These are phyloP conservation scores for Camarhynchus parvulus DNA, from an alignment of 2,113 vertebrate species.

Conservation along the genomic window DNA sequence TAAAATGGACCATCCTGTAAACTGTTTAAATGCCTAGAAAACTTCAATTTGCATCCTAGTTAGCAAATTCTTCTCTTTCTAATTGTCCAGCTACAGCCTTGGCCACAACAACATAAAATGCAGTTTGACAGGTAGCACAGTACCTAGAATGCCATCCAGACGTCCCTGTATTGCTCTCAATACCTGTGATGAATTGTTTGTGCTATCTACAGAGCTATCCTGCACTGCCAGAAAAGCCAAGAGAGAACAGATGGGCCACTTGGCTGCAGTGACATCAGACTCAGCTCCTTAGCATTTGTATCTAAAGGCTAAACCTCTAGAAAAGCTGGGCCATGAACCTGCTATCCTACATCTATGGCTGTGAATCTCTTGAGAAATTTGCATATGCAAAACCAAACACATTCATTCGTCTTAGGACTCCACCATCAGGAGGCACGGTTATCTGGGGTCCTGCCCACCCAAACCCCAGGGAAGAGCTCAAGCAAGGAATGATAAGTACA, in stretches of 20 bases:
- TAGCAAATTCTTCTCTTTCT: not conserved
- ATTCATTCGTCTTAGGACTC: not conserved
- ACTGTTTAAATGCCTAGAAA: not conserved
- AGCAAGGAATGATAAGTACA: not conserved
- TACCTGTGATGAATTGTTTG: not conserved
- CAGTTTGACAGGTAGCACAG: not conserved
- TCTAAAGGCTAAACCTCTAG: not conserved
- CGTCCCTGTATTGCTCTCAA: not conserved
- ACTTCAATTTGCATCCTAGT: not conserved
- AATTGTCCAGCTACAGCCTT: not conserved
- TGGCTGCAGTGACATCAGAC: not conserved
- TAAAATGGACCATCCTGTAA: not conserved
- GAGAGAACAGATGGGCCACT: accelerated
- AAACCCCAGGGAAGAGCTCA: not conserved
- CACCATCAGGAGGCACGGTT: not conserved
- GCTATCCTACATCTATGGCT: not conserved
- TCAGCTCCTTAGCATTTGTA: not conserved
- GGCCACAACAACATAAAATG: not conserved
- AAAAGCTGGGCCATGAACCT: not conserved
- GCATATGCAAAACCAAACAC: not conserved
- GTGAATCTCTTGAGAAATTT: not conserved
- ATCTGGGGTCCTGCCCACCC: not conserved
- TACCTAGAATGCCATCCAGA: not conserved
- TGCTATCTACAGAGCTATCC: not conserved
- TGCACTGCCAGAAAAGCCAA: not conserved